Conservation (phyloP, 2,888 invertebrate genomes). For the Halictus quadricinctus region DNA sequence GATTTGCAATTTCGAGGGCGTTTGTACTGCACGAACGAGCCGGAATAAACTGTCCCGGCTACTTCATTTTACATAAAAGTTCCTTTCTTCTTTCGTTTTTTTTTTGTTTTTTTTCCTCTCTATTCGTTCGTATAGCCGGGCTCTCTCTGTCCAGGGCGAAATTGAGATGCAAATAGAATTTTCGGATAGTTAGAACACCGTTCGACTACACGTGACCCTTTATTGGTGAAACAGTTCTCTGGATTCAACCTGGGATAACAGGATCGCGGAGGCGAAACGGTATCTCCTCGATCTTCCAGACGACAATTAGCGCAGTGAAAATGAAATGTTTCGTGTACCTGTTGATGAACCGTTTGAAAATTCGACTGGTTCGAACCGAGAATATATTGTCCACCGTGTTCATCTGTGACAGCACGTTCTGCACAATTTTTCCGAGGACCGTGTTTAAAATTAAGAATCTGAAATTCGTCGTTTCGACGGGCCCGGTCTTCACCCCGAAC, state of each 20-base stretch:
- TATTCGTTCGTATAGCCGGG: conserved; percentile 8
- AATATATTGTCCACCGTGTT: no score
- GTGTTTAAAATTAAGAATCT: no score
- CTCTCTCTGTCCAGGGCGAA: conserved; percentile 34
- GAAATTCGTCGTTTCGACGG: not conserved
- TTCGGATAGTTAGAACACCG: conserved; percentile 37
- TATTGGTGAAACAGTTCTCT: not conserved
- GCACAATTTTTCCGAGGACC: not conserved
- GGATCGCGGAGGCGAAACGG: not conserved
- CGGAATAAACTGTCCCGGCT: conserved; percentile 60
- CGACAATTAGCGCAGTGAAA: not conserved
- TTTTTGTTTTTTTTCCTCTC: not conserved
- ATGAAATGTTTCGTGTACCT: not conserved
- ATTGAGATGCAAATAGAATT: conserved; percentile 60
- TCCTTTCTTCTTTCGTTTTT: not conserved
- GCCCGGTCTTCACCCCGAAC: not conserved
- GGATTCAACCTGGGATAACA: not conserved
- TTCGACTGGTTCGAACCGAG: no score
- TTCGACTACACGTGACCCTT: conserved; percentile 11
- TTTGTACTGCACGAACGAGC: conserved; percentile 59
- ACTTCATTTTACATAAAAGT: conserved; percentile 61
- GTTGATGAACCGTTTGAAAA: not conserved
- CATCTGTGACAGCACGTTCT: not conserved
- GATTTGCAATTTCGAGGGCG: conserved; percentile 65
- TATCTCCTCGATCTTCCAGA: not conserved